Evolutionary conservation across 2,797 vertebrate genomes (phyloP), one percentile per base, ranked within the genome.

Genomic region (Lithobates sylvaticus): DNA sequence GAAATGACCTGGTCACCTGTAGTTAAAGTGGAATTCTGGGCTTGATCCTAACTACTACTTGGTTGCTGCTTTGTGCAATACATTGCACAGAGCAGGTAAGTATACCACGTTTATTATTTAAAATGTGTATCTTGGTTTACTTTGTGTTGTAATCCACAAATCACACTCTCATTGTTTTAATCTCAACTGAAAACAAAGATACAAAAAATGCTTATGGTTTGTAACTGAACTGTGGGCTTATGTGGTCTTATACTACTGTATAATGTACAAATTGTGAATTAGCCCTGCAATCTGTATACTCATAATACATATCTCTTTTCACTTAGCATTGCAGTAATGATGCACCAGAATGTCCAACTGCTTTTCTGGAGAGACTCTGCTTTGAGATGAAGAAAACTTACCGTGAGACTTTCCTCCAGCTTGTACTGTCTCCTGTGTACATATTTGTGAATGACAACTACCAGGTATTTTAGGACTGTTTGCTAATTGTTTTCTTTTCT

Each of bases 331-430:
- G 97, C 92, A 96, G 96, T 90, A 94, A 94, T 47, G 98, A 99
- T 90, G 96, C 97, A 76, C 96, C 97, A 0, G 97, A 99, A 87
- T 98, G 97, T 74, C 98, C 98, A 3, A 96, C 97, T 1, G 98
- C 95, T 84, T 99, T 97, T 90, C 90, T 99, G 92, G 98, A 99
- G 91, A 96, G 97, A 26, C 89, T 99, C 3, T 99, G 98, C 84
- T 99, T 99, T 76, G 98, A 99, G 93, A 99, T 99, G 98, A 99
- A 98, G 89, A 99, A 99, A 89, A 96, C 97, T 72, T 98, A 98
- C 93, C 96, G 96, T 89, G 98, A 99, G 93, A 99, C 98, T 2
- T 95, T 97, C 94, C 94, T 99, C 75, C 98, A 99, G 44, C 96
- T 99, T 84, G 95, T 99, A 18, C 92, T 99, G 64, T 99, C 98